Evolutionary conservation across 1,140 invertebrate species (phyloP).

Genomic region (Nylanderia fulva): DNA sequence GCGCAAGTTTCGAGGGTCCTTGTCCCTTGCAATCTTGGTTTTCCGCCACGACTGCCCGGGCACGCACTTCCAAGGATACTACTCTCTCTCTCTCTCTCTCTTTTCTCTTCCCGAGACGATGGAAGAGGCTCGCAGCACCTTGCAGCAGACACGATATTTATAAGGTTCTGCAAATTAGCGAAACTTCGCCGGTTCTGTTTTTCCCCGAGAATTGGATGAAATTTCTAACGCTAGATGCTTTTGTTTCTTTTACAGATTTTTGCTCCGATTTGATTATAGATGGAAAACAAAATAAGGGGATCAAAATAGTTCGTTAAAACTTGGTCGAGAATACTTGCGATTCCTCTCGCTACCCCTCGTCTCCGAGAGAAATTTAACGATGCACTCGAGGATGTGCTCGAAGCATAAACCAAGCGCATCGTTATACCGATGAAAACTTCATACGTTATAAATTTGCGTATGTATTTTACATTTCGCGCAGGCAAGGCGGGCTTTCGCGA

Average conservation of each 20-base stretch:
- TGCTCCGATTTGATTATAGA: not conserved
- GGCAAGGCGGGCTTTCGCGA: not conserved
- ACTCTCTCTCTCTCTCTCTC: not conserved
- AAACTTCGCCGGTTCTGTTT: conserved; percentile 46
- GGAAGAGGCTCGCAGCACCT: not conserved
- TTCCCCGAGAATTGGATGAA: conserved; percentile 7
- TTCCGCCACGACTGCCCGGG: conserved; percentile 49
- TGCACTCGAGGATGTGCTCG: not conserved
- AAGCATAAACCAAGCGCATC: conserved; percentile 11
- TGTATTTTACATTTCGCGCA: conserved; percentile 8
- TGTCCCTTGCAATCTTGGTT: conserved; percentile 64
- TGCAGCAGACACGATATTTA: conserved; percentile 40
- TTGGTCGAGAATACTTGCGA: conserved; percentile 65
- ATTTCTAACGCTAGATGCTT: not conserved
- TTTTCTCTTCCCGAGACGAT: too few relatives aligned
- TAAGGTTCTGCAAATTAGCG: conserved; percentile 46
- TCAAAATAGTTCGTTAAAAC: conserved; percentile 71
- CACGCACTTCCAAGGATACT: conserved; percentile 41
- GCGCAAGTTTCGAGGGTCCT: conserved; percentile 60
- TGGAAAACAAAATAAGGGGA: conserved; percentile 33
- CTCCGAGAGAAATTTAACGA: conserved; percentile 41
- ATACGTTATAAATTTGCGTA: conserved; percentile 19
- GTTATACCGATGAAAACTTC: not conserved
- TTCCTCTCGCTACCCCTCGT: not conserved
- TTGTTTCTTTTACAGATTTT: conserved; percentile 30